Evolutionary conservation across 2,888 invertebrate genomes (phyloP).

Genomic region (Agrilus mali): DNA sequence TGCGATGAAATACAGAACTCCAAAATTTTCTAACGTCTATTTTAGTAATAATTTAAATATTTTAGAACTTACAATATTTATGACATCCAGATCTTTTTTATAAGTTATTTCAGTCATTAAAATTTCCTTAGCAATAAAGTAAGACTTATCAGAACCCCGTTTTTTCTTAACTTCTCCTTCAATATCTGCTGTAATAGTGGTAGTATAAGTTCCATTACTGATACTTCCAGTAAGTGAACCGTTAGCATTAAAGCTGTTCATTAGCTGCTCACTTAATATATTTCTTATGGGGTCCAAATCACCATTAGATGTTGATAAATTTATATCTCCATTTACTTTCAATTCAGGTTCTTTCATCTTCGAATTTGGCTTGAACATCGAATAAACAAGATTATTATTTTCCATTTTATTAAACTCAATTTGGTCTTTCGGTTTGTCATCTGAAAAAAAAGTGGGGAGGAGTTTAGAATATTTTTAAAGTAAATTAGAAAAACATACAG

Average conservation of each 20-base stretch:
- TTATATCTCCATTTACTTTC: conserved; percentile 33
- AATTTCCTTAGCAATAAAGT: conserved; percentile 83
- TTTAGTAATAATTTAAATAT: too few relatives aligned
- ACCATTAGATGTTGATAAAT: conserved; percentile 12
- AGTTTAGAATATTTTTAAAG: too few relatives aligned
- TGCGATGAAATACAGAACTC: too few relatives aligned
- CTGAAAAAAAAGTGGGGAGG: conserved; percentile 5
- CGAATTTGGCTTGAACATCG: conserved; percentile 33
- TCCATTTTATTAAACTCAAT: conserved; percentile 15
- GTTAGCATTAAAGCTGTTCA: conserved; percentile 32
- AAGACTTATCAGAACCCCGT: conserved; percentile 45
- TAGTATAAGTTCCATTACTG: conserved; percentile 23
- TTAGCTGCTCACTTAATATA: conserved; percentile 27
- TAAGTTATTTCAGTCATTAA: conserved; percentile 94
- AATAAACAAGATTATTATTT: conserved; percentile 30
- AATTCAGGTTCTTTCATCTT: conserved; percentile 19
- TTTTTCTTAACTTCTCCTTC: conserved; percentile 33
- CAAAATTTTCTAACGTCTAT: too few relatives aligned
- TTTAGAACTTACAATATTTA: conserved; percentile 59
- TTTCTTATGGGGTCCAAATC: conserved; percentile 23
- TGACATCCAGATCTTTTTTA: conserved; percentile 84
- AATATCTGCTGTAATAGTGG: conserved; percentile 32
- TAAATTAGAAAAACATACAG: too few relatives aligned
- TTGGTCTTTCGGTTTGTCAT: conserved; percentile 5
- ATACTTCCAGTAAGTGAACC: conserved; percentile 10